Conservation (phyloP, 1,140 invertebrate genomes). For the Branchinecta lindahli region DNA sequence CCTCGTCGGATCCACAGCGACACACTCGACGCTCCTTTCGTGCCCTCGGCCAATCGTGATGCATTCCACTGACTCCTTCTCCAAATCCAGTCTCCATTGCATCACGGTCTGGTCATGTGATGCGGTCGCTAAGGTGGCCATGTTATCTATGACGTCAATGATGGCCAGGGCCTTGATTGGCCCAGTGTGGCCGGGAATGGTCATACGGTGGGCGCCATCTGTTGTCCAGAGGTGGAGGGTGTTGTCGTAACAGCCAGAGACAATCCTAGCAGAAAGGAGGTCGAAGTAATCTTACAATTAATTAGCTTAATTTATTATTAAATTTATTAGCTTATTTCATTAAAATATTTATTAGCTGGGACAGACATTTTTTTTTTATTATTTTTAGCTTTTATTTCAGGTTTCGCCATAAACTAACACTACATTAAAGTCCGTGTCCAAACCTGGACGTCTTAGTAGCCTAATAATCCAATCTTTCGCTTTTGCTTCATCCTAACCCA, state of each 20-base stretch:
- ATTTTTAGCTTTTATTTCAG: too few relatives aligned
- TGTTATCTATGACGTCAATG: constrained; percentile 48
- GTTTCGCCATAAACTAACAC: too few relatives aligned
- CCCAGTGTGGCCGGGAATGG: constrained; percentile 66
- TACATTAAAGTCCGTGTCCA: too few relatives aligned
- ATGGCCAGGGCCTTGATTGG: constrained; percentile 75
- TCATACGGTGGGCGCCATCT: constrained; percentile 63
- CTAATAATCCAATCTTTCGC: too few relatives aligned
- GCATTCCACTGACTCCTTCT: constrained; percentile 58
- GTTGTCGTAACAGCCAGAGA: constrained; percentile 90
- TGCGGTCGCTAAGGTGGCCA: constrained; percentile 56
- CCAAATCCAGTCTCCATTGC: constrained; percentile 73
- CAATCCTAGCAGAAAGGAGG: constrained; percentile 44
- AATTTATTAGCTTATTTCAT: constrained; percentile 14
- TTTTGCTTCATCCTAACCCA: too few relatives aligned
- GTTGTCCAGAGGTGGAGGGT: constrained; percentile 74
- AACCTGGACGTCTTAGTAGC: too few relatives aligned
- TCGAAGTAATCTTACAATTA: constrained; percentile 13
- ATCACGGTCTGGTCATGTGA: constrained; percentile 85
- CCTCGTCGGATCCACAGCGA: constrained; percentile 49
- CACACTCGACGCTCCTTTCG: constrained; percentile 68
- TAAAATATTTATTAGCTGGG: constrained; percentile 15
- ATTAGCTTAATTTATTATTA: constrained; percentile 16
- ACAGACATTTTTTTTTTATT: constrained; percentile 16
- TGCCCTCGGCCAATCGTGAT: constrained; percentile 69